phyloP scores from a whole-genome alignment of 2,888 invertebrate species.

The Macrostomum cliftonense region DNA sequence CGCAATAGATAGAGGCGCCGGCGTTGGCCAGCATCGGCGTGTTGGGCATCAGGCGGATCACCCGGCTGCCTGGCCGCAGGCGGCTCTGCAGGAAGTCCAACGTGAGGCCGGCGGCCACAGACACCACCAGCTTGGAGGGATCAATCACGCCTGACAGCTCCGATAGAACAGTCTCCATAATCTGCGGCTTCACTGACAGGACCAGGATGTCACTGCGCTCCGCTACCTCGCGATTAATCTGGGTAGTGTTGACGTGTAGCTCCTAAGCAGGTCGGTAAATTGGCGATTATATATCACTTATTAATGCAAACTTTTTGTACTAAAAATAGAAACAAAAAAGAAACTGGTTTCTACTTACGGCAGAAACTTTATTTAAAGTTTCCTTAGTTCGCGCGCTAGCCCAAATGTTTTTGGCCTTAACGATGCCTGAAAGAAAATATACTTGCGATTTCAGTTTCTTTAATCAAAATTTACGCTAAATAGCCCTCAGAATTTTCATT shows the following conservation, averaged over 20 bases:
- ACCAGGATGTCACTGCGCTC: slow-evolving; percentile 63
- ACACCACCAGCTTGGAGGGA: slow-evolving; percentile 57
- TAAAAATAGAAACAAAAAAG: too few relatives aligned
- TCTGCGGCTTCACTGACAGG: slow-evolving; percentile 72
- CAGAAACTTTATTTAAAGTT: too few relatives aligned
- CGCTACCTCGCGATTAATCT: slow-evolving; percentile 60
- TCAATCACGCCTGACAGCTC: slow-evolving; percentile 50
- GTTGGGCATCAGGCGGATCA: slow-evolving; percentile 77
- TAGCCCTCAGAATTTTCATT: too few relatives aligned
- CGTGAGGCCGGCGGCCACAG: slow-evolving; percentile 77
- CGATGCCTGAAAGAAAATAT: too few relatives aligned
- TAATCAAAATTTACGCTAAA: too few relatives aligned
- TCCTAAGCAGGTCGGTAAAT: not conserved
- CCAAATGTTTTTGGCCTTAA: too few relatives aligned
- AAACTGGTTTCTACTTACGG: too few relatives aligned
- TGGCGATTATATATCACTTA: too few relatives aligned
- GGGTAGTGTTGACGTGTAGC: slow-evolving; percentile 54
- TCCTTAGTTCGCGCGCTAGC: too few relatives aligned
- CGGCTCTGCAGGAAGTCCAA: slow-evolving; percentile 57
- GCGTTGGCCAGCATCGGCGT: slow-evolving; percentile 64
- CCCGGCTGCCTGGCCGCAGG: slow-evolving; percentile 43
- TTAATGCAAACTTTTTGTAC: too few relatives aligned
- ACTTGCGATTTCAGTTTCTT: too few relatives aligned
- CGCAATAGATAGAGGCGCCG: slow-evolving; percentile 63
- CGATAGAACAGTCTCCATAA: slow-evolving; percentile 55